Evolutionary conservation across 2,113 vertebrate genomes (phyloP).

Genomic region (Leptocoma aspasia): DNA sequence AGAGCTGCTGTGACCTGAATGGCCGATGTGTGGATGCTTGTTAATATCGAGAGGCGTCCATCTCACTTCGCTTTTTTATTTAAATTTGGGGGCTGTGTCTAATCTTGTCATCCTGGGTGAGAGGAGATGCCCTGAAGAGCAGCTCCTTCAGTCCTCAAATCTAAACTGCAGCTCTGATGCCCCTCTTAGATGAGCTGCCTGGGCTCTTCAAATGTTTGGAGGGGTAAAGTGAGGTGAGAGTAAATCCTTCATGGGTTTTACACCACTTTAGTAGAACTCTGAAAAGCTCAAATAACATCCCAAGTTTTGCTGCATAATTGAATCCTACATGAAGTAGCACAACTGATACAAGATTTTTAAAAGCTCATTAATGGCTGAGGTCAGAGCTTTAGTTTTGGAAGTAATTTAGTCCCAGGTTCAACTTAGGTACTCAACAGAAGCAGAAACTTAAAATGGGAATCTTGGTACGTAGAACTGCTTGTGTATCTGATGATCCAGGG

Average conservation of each 20-base stretch:
- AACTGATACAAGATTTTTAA: background rate
- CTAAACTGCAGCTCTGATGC: background rate
- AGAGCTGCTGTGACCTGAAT: fast-evolving
- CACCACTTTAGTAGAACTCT: background rate
- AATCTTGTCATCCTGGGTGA: background rate
- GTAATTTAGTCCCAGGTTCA: background rate
- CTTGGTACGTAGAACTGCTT: background rate
- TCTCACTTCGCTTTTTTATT: background rate
- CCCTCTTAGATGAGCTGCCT: background rate
- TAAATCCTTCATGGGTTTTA: background rate
- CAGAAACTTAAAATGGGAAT: background rate
- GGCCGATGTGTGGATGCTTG: background rate
- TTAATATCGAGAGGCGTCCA: background rate
- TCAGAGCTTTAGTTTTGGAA: background rate
- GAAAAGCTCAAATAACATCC: background rate
- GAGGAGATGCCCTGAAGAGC: background rate
- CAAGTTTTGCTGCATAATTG: background rate
- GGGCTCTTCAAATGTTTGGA: background rate
- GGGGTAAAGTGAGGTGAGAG: background rate
- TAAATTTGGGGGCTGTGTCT: background rate
- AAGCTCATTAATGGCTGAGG: background rate
- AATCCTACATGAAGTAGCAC: background rate
- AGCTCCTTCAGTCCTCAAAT: background rate
- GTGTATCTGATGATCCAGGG: background rate
- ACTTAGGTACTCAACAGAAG: background rate